Base-by-base conservation (phyloP, 2,113 vertebrate genomes). In the Apeltes quadracus region DNA sequence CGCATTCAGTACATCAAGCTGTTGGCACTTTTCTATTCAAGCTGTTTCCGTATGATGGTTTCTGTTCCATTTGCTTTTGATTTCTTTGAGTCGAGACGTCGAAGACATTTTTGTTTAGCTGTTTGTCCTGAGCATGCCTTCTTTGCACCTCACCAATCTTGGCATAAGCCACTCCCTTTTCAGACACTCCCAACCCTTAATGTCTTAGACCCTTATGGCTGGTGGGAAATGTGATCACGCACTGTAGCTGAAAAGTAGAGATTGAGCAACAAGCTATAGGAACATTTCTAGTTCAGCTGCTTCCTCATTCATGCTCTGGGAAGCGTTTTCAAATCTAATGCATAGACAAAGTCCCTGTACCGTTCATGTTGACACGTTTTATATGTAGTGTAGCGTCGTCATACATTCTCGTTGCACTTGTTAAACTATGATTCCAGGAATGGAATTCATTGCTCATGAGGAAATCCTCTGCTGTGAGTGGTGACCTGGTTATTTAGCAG, bases 91-190 rank as follows among this genome's bases (percentile, higher is more conserved):
- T 92, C 78, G 16, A 84, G 76, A 79, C 48, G 69, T 82, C 78
- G 64, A 76, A 85, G 84, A 76, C 80, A 75, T 84, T 82, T 89
- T 80, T 81, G 69, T 89, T 91, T 69, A 84, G 81, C 55, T 82
- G 92, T 86, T 90, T 88, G 89, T 93, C 92, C 89, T 90, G 93
- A 96, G 96, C 97, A 98, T 98, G 97, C 94, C 95, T 92, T 95
- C 92, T 96, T 94, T 95, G 95, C 94, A 95, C 96, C 96, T 97
- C 96, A 96, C 96, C 96, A 96, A 95, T 95, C 96, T 97, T 95
- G 94, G 95, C 94, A 92, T 95, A 93, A 93, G 94, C 92, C 90
- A 91, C 89, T 82, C 84, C 76, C 80, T 90, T 89, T 88, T 88
- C 87, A 53, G n/a, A 93, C 87, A 91, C 92, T 89, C 86, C 84